Evolutionary conservation across 2,797 vertebrate species (phyloP).

Genomic region (Phylloscopus collybita): DNA sequence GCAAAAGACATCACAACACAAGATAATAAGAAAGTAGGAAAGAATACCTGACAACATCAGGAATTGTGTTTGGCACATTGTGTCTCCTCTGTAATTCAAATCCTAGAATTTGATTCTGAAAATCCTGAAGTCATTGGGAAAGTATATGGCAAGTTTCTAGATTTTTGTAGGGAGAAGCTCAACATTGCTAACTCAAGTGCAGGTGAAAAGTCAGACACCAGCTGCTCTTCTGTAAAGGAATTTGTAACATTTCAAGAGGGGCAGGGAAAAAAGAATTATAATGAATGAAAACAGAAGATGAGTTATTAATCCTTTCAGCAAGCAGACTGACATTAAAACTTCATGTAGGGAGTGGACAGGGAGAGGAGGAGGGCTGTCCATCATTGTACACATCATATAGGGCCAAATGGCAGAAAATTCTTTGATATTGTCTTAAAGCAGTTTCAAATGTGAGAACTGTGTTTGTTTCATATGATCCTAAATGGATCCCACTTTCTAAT

Average conservation of each 20-base stretch:
- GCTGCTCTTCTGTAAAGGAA: not conserved
- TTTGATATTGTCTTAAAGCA: not conserved
- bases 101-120: not conserved
- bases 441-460: conserved; percentile 36
- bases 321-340: conserved; percentile 1
- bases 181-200: not conserved
- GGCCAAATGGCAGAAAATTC: conserved; percentile 24
- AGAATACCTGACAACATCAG: not conserved
- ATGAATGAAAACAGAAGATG: conserved; percentile 3
- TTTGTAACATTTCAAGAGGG: conserved; percentile 14
- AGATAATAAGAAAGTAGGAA: not conserved
- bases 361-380: not conserved
- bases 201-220: not conserved
- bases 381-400: not conserved
- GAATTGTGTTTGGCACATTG: not conserved
- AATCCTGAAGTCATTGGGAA: not conserved
- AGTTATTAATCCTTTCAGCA: conserved; percentile 48
- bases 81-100: conserved; percentile 11
- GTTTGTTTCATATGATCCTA: not conserved
- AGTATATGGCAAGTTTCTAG: conserved; percentile 40
- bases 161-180: not conserved
- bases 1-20: not conserved
- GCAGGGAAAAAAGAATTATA: not conserved
- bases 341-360: not conserved
- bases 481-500: not conserved